Conservation (phyloP, 2,797 vertebrate species). For the Glossophaga mutica region DNA sequence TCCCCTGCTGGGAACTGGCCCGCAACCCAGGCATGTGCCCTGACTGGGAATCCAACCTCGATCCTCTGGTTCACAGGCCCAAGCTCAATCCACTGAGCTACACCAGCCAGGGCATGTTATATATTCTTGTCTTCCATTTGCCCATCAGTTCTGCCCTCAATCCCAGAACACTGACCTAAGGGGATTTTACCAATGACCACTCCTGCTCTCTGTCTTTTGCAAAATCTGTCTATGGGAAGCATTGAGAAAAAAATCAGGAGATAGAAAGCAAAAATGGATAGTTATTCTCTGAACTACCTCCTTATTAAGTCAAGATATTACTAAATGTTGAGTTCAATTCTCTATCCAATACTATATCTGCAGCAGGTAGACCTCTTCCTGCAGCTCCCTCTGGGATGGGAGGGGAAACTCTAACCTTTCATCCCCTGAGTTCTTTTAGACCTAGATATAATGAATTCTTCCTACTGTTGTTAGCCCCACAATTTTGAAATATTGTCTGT, state of each 20-base stretch:
- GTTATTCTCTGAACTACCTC: background rate
- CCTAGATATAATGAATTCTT: background rate
- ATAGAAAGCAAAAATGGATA: background rate
- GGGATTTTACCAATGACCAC: background rate
- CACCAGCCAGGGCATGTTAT: too few relatives aligned
- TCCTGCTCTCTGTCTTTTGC: background rate
- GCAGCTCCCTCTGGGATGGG: background rate
- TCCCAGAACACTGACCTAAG: background rate
- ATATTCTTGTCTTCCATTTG: background rate
- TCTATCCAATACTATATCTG: background rate
- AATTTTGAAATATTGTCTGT: background rate
- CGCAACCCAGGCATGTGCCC: too few relatives aligned
- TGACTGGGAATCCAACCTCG: too few relatives aligned
- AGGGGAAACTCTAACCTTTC: too few relatives aligned
- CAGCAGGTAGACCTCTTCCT: background rate
- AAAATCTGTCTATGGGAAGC: background rate
- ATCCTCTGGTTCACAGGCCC: too few relatives aligned
- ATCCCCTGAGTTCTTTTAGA: background rate
- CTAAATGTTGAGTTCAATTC: background rate
- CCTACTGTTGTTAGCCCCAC: rapidly evolving
- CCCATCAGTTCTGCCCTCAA: too few relatives aligned
- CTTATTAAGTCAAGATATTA: background rate
- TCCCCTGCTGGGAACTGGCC: too few relatives aligned
- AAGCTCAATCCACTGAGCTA: too few relatives aligned
- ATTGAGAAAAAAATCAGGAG: background rate